Base-by-base conservation (phyloP, 2,797 vertebrate genomes). In the Hybognathus amarus region DNA sequence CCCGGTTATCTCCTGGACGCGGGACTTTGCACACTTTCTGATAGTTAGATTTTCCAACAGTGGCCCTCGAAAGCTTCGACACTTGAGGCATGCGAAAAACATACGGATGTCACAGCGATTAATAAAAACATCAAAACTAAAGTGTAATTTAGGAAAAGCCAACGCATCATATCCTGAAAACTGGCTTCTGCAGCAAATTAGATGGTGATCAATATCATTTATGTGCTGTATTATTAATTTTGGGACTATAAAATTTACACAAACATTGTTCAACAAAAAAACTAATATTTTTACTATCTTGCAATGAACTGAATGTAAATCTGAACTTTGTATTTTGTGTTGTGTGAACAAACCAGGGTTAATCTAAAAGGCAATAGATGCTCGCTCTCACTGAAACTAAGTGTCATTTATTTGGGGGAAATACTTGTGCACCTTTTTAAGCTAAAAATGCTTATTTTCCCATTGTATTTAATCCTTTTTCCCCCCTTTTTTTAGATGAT, bases 171-270 rank as follows among this genome's bases (percentile, higher is more conserved):
- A 17, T 27, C 42, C 56, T 79, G 30, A 68, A 59, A 80, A 80
- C 15, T 20, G 64, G 61, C 42, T 56, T 42, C 74, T 85, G 66
- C 80, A 85, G 63, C 80, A 80, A 68, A 70, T 80, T 79, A 47
- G 33, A 77, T 74, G 78, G 78, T 86, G 78, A 86, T 59, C 70
- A 83, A 61, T 75, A 83, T 80, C 67, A 88, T 80, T 85, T 83
- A 83, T 85, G 78, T 83, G 82, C 66, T 52, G 74, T n/a, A n/a
- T 78, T 88, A 86, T 88, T 88, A 88, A 89, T 91, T 90, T 90
- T 90, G 93, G 94, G 92, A 93, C 91, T 93, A 91, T 92, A 93
- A 92, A 92, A 90, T 92, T 90, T 90, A 92, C 92, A 95, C 93
- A 94, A 92, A 94, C 95, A 94, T 91, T 93, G 93, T 93, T 94